phyloP scores from a whole-genome alignment of 2,888 invertebrate species.

The Xanthia icteritia region DNA sequence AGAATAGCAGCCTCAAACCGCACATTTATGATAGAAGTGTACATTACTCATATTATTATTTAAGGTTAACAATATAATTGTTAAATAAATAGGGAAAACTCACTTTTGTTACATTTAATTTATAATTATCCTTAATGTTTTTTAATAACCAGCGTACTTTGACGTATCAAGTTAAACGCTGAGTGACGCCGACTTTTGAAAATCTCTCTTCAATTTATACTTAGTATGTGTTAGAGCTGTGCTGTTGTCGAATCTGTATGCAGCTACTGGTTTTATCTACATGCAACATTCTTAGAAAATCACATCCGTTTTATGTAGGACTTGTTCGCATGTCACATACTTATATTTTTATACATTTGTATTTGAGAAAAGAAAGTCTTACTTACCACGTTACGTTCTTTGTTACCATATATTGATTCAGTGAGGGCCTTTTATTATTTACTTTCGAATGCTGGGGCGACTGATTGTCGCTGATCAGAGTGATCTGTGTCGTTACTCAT shows the following conservation, averaged over 20 bases:
- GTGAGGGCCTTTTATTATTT: constrained; percentile 74
- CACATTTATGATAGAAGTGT: constrained; percentile 21
- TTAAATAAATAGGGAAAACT: constrained; percentile 29
- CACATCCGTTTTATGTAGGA: background rate
- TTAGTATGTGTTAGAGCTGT: too few species aligned
- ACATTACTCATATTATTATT: constrained; percentile 26
- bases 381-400: constrained; percentile 62
- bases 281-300: constrained; percentile 14
- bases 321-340: constrained; percentile 6
- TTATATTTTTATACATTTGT: constrained; percentile 13
- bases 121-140: constrained; percentile 9
- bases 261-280: background rate
- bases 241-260: too few species aligned
- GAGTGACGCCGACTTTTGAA: background rate
- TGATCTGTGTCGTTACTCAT: constrained; percentile 75
- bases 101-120: background rate
- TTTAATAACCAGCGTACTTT: background rate
- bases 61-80: background rate
- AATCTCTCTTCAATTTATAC: background rate
- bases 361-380: constrained; percentile 26
- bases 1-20: constrained; percentile 17
- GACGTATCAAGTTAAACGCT: background rate
- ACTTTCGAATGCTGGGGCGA: constrained; percentile 72
- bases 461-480: constrained; percentile 75
- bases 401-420: constrained; percentile 65